These are phyloP conservation scores for Thrips palmi DNA, from an alignment of 1,140 invertebrate species.

Conservation along the genomic window DNA sequence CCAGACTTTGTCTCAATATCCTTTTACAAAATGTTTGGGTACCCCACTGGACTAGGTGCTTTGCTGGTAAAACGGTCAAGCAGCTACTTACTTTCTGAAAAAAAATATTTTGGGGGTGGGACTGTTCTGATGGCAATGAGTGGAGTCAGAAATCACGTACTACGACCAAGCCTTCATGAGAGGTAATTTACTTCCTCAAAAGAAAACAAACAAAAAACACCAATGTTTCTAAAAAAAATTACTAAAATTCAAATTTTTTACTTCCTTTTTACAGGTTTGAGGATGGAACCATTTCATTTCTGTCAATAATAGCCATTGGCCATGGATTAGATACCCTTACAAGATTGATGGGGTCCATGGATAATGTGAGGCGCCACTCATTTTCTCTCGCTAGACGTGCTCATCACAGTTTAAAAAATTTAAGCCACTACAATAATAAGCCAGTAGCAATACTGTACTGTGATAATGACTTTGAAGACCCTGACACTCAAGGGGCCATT, in stretches of 20 bases:
- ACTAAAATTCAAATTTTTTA: conserved; percentile 2
- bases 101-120: conserved; percentile 80
- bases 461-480: conserved; percentile 43
- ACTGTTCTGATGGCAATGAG: conserved; percentile 68
- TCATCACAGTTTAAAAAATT: conserved; percentile 33
- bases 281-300: conserved; percentile 80
- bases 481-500: conserved; percentile 55
- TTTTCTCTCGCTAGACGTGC: conserved; percentile 54
- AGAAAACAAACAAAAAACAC: too few species aligned
- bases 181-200: conserved; percentile 31
- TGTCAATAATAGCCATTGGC: conserved; percentile 62
- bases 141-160: conserved; percentile 44
- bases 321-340: conserved; percentile 60
- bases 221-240: too few species aligned
- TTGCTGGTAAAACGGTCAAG: conserved; percentile 58
- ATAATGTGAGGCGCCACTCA: conserved; percentile 47
- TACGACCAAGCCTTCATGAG: conserved; percentile 42
- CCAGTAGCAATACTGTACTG: conserved; percentile 54
- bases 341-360: conserved; percentile 39
- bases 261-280: conserved; percentile 54
- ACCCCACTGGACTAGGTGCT: conserved; percentile 84
- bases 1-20: conserved; percentile 85
- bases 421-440: conserved; percentile 56
- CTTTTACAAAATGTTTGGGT: conserved; percentile 98
- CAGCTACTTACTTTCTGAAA: conserved; percentile 35